phyloP scores from a whole-genome alignment of 2,113 vertebrate genomes.

The Anhinga rufa region DNA sequence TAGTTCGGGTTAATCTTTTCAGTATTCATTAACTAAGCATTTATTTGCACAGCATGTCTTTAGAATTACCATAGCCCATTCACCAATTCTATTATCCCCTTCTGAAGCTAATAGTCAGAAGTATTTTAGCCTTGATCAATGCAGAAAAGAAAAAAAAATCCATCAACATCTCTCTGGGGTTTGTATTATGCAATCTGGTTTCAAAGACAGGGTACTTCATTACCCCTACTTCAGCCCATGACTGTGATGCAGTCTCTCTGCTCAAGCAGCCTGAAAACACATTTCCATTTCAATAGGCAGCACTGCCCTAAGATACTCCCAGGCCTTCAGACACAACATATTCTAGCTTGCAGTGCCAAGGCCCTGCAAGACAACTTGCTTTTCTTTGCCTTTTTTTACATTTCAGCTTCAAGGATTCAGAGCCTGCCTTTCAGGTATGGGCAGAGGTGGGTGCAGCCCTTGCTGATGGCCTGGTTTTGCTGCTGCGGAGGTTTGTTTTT shows the following conservation, averaged over 20 bases:
- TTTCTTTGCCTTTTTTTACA: background rate
- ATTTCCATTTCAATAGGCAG: constrained; percentile 24
- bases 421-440: background rate
- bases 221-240: background rate
- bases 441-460: background rate
- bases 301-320: background rate
- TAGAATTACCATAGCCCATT: background rate
- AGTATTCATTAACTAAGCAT: background rate
- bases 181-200: background rate
- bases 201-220: background rate
- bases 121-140: background rate
- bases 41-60: background rate
- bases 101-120: background rate
- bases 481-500: background rate
- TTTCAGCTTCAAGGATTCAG: background rate
- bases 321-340: background rate
- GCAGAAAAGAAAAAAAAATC: background rate
- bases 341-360: background rate
- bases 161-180: background rate
- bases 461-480: background rate
- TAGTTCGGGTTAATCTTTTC: background rate
- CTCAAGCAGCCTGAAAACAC: background rate
- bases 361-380: background rate
- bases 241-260: background rate
- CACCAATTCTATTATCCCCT: background rate